phyloP scores from a whole-genome alignment of 2,797 vertebrate genomes.

The Psittacula echo region DNA sequence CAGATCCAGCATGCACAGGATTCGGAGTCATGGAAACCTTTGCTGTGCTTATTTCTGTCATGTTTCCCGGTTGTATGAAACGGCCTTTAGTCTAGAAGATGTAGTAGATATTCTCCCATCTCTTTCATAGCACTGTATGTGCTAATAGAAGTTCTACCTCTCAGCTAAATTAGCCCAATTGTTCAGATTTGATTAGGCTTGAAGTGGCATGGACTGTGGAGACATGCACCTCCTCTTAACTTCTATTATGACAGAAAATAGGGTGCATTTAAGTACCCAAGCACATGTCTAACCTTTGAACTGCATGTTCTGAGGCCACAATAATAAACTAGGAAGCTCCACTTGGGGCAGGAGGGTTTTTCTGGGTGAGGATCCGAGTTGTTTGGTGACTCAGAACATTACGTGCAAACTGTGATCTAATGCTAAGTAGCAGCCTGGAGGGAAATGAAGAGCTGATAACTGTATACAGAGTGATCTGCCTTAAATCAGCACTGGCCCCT shows the following conservation, averaged over 20 bases:
- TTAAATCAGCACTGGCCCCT: not conserved
- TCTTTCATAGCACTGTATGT: not conserved
- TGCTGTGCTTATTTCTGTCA: not conserved
- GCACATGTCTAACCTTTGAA: not conserved
- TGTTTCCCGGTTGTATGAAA: not conserved
- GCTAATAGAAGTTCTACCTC: not conserved
- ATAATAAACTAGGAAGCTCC: not conserved
- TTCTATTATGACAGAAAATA: not conserved
- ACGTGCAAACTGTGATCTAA: accelerated
- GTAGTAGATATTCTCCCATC: not conserved
- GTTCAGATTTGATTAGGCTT: not conserved
- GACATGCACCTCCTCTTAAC: not conserved
- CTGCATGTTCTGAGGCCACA: not conserved
- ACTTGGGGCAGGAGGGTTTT: not conserved
- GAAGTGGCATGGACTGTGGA: not conserved
- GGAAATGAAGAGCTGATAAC: slow-evolving; percentile 29
- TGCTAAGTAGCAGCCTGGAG: not conserved
- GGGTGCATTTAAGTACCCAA: not conserved
- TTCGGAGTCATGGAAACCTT: not conserved
- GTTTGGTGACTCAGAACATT: slow-evolving; percentile 1
- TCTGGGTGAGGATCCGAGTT: not conserved
- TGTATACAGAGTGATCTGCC: not conserved
- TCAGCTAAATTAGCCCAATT: not conserved
- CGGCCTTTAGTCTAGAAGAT: not conserved
- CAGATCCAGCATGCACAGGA: accelerated